Evolutionary conservation across 2,888 invertebrate genomes (phyloP), one percentile per base, ranked within the genome.

Genomic region (Helobdella robusta): DNA sequence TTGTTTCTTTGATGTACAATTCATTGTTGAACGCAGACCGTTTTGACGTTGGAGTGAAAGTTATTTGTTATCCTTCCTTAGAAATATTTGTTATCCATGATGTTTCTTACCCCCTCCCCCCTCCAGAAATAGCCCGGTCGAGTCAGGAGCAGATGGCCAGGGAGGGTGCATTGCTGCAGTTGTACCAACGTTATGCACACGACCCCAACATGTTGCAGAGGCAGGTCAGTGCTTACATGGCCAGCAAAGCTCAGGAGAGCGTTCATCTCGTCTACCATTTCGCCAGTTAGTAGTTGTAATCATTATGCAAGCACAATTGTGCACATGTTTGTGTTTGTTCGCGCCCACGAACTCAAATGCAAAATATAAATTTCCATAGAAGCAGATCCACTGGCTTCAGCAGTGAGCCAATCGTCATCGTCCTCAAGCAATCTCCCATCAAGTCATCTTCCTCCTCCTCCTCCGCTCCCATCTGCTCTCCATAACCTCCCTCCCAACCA

Each of bases 71-170:
- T n/a, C n/a, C n/a, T n/a, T n/a, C n/a, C n/a, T n/a, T n/a, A n/a
- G n/a, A n/a, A n/a, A n/a, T n/a, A n/a, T n/a, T n/a, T n/a, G n/a
- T n/a, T n/a, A n/a, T n/a, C n/a, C n/a, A n/a, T n/a, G n/a, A n/a
- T n/a, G n/a, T n/a, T n/a, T n/a, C n/a, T n/a, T n/a, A n/a, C n/a
- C n/a, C n/a, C n/a, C n/a, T n/a, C n/a, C n/a, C n/a, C n/a, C n/a
- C n/a, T n/a, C 8, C 32, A 62, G 62, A 62, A 50, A 20, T 62
- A 32, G 34, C 34, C 15, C 32, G 62, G 28, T 30, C 48, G 11
- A 48, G 59, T 20, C 66, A 66, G n/a, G 66, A 66, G 20, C 66
- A 90, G 80, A 83, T 89, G 72, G 59, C 60, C 8, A 54, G 63
- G 8, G 59, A 50, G 1, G 46, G 32, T 5, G 48, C 52, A 20